Evolutionary conservation across 2,888 invertebrate genomes (phyloP).

Genomic region (Lasioglossum zephyrum): DNA sequence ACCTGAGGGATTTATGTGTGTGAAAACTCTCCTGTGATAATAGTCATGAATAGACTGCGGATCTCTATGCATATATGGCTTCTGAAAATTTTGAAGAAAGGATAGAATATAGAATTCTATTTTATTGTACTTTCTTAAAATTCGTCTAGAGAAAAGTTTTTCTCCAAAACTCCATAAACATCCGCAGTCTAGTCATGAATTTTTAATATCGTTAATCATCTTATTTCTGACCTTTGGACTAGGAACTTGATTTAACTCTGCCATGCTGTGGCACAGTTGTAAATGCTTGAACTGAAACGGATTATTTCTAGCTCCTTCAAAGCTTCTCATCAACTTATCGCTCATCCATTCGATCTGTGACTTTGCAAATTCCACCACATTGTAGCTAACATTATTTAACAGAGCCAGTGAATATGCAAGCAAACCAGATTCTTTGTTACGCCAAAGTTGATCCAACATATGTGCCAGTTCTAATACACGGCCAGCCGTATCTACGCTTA

Average conservation of each 20-base stretch:
- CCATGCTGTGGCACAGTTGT: slow-evolving; percentile 96
- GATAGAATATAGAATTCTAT: too few relatives aligned
- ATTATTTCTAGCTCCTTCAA: slow-evolving; percentile 96
- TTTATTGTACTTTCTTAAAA: too few relatives aligned
- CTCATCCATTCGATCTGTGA: slow-evolving; percentile 99
- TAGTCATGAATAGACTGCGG: neutral
- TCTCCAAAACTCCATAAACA: too few relatives aligned
- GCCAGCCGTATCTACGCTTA: slow-evolving; percentile 98
- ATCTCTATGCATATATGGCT: too few relatives aligned
- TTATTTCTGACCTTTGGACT: slow-evolving; percentile 90
- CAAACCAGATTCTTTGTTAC: slow-evolving; percentile 97
- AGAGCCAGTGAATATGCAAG: slow-evolving; percentile 97
- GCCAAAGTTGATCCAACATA: slow-evolving; percentile 97
- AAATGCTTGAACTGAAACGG: slow-evolving; percentile 98
- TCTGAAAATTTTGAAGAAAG: too few relatives aligned
- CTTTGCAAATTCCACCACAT: slow-evolving; percentile 99
- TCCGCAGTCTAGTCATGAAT: slow-evolving; percentile 20
- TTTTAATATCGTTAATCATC: neutral
- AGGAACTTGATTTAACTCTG: slow-evolving; percentile 93
- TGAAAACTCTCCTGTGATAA: slow-evolving; percentile 19
- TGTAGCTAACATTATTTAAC: slow-evolving; percentile 98
- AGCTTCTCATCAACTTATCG: slow-evolving; percentile 97
- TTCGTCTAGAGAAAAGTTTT: too few relatives aligned
- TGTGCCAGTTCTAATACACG: slow-evolving; percentile 98
- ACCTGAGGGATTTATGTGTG: slow-evolving; percentile 85